phyloP scores from a whole-genome alignment of 2,113 vertebrate genomes.

The Coturnix japonica region DNA sequence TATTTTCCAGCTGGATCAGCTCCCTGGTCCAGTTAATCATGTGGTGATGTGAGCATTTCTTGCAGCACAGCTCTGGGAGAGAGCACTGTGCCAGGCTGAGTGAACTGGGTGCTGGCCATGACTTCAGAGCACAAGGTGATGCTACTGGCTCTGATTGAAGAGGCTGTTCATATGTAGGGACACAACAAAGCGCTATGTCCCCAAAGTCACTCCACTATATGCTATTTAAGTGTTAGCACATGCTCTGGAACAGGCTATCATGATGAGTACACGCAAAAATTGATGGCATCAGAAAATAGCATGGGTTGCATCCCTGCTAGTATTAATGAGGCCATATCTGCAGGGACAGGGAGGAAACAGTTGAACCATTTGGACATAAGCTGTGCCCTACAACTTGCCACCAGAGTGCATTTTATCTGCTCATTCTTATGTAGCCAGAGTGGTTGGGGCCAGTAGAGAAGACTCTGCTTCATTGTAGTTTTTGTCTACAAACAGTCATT shows the following conservation, averaged over 20 bases:
- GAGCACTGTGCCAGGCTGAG: not conserved
- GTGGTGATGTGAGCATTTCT: not conserved
- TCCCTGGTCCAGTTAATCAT: not conserved
- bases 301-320: not conserved
- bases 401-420: not conserved
- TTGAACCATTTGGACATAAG: not conserved
- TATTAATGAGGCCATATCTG: not conserved
- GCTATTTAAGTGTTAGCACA: not conserved
- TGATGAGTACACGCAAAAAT: accelerated
- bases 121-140: not conserved
- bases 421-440: not conserved
- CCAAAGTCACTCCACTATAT: not conserved
- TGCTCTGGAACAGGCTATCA: not conserved
- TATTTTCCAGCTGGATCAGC: not conserved
- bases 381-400: accelerated
- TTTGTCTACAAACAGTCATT: not conserved
- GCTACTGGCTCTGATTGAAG: not conserved
- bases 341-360: accelerated
- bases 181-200: not conserved
- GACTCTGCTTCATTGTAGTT: not conserved
- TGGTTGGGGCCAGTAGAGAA: not conserved
- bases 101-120: not conserved
- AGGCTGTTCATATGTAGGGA: accelerated
- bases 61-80: not conserved
- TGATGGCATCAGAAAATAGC: not conserved